Evolutionary conservation across 1,140 invertebrate species (phyloP), one percentile per base, ranked within the genome.

Genomic region (Cydia strobilella): DNA sequence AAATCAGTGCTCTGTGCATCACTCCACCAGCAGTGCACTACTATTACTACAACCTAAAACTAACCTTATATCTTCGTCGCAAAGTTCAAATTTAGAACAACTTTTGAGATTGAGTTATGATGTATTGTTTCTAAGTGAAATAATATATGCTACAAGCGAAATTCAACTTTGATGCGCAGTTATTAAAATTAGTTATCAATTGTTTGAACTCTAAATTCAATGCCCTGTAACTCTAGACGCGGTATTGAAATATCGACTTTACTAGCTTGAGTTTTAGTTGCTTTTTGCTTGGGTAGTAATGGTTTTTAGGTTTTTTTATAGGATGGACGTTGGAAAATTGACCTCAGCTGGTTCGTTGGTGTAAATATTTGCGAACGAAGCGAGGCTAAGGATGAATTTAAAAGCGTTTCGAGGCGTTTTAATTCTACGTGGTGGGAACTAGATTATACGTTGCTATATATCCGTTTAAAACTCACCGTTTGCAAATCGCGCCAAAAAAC

Each of bases 1-100:
- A 88, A 88, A 88, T 88, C 86, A 87, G 86, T 86, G 84, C 88
- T 79, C 82, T 85, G 86, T 85, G 84, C 85, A 88, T 87, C 88
- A 84, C 82, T 82, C 79, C 79, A 80, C 80, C 76, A 75, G 83
- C 84, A 86, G 87, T 89, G 85, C 86, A 89, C 80, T 88, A 86
- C 82, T 80, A 81, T 83, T 81, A 75, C 74, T 80, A 74, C 12
- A 72, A 78, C 27, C 10, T 15, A 3, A 82, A 75, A 71, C 25
- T 59, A 65, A 80, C 71, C 74, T 65, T 80, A 80, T 63, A 1
- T 3, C 10, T 23, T 74, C 0, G 5, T 0, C 0, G 35, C 62
- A 78, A 54, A 78, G 69, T 75, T 72, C n/a, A 76, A 76, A 74
- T 74, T 75, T 79, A 15, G 31, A 42, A 71, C 71, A 25, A 51